Evolutionary conservation across 2,888 invertebrate genomes (phyloP), one percentile per base, ranked within the genome.

Genomic region (Autographa pulchrina): DNA sequence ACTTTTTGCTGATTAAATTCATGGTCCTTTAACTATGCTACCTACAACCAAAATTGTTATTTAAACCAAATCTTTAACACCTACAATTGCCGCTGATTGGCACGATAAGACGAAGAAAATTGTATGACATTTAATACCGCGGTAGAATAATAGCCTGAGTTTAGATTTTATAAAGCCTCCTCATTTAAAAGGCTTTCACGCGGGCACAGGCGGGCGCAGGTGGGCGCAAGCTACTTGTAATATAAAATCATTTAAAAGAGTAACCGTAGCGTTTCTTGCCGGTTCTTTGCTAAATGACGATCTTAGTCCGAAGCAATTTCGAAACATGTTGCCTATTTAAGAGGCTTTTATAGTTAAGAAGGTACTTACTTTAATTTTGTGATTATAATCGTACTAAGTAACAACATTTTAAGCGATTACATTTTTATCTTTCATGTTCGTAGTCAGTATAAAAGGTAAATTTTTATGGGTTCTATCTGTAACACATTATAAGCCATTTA

Each of bases 191-290:
- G 13, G 20, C 54, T 56, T 56, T 56, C 25, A 56, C 54, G 54
- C 20, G 38, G n/a, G 32, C 32, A 32, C 3, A 32, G 7, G 32
- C 7, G 48, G 54, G 54, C 54, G 54, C 54, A 56, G 54, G 54
- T 56, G 54, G 54, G 54, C 54, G 20, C 20, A 13, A 56, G 54
- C 54, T 56, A 25, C 54, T 25, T 25, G 13, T 56, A 54, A 54
- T 54, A 54, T 56, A 56, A 13, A 56, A 56, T 56, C 20, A 56
- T 56, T 56, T 56, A 56, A 56, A 56, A 56, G 54, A 20, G 20
- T 56, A 20, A 56, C 54, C 25, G 20, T 56, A 25, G 11, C 54
- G 54, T 56, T 25, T 56, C 54, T 56, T 56, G 25, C 11, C 20
- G 11, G 25, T 25, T 56, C 9, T 56, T 56, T 25, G 13, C 54